These are phyloP conservation scores for Eueides isabella DNA, from an alignment of 1,140 invertebrate species.

Conservation along the genomic window DNA sequence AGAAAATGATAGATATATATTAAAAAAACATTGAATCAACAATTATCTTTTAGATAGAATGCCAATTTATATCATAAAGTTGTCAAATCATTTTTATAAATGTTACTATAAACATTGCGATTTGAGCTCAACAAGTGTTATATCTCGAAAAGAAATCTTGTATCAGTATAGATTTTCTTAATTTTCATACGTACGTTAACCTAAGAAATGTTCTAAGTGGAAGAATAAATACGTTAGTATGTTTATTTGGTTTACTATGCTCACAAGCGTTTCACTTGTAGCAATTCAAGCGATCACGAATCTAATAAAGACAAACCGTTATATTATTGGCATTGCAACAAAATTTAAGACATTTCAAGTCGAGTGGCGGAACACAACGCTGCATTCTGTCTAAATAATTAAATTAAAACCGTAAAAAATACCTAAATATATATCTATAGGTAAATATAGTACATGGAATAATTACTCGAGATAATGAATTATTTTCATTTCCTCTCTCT, in stretches of 20 bases:
- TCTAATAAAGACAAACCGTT: too few species aligned
- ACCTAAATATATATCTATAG: too few species aligned
- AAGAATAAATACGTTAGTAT: neutral
- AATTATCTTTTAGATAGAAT: neutral
- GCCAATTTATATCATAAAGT: neutral
- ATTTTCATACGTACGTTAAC: neutral
- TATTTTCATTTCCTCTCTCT: too few species aligned
- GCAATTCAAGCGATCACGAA: too few species aligned
- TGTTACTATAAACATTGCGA: neutral
- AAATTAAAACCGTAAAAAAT: too few species aligned
- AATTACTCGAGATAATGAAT: too few species aligned
- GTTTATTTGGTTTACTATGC: neutral
- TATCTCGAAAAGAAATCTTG: slow-evolving; percentile 7
- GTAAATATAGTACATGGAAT: too few species aligned
- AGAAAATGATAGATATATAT: too few species aligned
- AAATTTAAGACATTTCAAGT: too few species aligned
- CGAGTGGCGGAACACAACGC: too few species aligned
- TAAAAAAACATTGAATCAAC: neutral
- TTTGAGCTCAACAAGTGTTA: neutral
- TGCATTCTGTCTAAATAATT: too few species aligned
- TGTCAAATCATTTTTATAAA: neutral
- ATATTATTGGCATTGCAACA: too few species aligned
- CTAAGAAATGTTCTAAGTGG: neutral
- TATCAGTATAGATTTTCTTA: neutral
- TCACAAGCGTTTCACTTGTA: neutral